These are phyloP conservation scores for Pogoniulus pusillus DNA, from an alignment of 2,797 vertebrate genomes.

Conservation along the genomic window DNA sequence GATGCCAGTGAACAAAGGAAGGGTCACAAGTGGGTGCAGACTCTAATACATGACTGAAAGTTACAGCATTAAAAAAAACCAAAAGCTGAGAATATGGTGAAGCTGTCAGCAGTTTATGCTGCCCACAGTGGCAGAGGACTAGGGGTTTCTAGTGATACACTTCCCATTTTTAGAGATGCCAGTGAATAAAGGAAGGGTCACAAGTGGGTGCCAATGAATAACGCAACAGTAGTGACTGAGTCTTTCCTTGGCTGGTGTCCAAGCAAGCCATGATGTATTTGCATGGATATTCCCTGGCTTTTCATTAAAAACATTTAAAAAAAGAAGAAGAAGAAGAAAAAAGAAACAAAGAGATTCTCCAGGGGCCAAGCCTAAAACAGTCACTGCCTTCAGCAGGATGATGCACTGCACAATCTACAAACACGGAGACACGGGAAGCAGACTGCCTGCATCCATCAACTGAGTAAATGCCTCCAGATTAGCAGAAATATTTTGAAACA, in stretches of 20 bases:
- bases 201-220: not conserved
- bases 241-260: constrained; percentile 58
- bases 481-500: constrained; percentile 78
- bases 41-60: too few relatives aligned
- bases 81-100: not conserved
- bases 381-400: constrained; percentile 22
- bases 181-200: not conserved
- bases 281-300: not conserved
- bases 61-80: too few relatives aligned
- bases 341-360: not conserved
- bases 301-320: too few relatives aligned
- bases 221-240: not conserved
- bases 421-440: constrained; percentile 29
- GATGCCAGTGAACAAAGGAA: not conserved
- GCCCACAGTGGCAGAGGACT: not conserved
- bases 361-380: constrained; percentile 17
- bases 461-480: constrained; percentile 67
- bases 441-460: constrained; percentile 53
- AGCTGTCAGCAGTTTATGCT: not conserved
- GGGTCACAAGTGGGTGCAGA: not conserved
- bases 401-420: not conserved
- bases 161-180: not conserved
- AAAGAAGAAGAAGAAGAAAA: too few relatives aligned
- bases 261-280: not conserved
- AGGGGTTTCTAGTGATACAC: not conserved